These are phyloP conservation scores for Pollenia griseotomentosa DNA, from an alignment of 2,888 invertebrate genomes.

Conservation along the genomic window DNA sequence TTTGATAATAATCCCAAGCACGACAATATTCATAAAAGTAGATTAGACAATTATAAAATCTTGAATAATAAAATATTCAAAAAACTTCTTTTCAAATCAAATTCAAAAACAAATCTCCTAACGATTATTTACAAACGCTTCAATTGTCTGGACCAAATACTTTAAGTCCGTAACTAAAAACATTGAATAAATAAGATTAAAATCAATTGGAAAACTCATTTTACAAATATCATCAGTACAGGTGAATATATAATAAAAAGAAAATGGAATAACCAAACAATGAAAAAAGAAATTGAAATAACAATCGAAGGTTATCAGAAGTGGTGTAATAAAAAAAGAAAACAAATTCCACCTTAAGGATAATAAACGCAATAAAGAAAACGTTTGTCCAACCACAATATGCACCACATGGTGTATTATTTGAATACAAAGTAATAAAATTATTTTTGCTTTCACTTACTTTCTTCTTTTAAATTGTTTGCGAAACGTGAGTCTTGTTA, in stretches of 20 bases:
- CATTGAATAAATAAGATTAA: constrained; percentile 17
- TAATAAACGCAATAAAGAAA: constrained; percentile 32
- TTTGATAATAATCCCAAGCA: too few relatives aligned
- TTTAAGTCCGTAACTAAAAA: not conserved
- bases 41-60: too few relatives aligned
- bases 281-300: not conserved
- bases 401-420: constrained; percentile 38
- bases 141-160: too few relatives aligned
- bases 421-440: constrained; percentile 43
- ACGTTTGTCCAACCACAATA: constrained; percentile 17
- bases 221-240: constrained; percentile 24
- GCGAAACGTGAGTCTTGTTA: constrained; percentile 33
- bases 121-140: too few relatives aligned
- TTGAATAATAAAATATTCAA: too few relatives aligned
- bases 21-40: too few relatives aligned
- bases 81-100: too few relatives aligned
- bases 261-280: constrained; percentile 1
- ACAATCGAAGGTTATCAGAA: not conserved
- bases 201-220: constrained; percentile 31
- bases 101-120: too few relatives aligned
- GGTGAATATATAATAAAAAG: not conserved
- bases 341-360: constrained; percentile 12
- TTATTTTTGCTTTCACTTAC: constrained; percentile 3
- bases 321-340: not conserved
- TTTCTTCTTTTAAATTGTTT: constrained; percentile 30